A percentile compares a stretch with the other conserved stretches of the same genome.
Conservation (phyloP, 2,113 vertebrate species). For the Recurvirostra avosetta region DNA sequence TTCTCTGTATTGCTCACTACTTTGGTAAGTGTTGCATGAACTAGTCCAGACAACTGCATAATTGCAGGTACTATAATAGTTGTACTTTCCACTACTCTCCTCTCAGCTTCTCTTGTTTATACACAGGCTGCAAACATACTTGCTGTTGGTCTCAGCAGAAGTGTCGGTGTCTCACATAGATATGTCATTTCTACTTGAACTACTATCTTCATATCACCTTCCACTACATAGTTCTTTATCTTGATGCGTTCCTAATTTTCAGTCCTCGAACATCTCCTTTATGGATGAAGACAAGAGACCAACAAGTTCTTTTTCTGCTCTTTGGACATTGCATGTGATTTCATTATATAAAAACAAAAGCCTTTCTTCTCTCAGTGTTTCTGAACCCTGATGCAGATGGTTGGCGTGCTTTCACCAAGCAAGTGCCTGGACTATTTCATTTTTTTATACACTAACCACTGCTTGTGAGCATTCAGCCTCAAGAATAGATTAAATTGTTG, state of each 20-base stretch:
- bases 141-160: neutral
- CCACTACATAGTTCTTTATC: neutral
- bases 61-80: neutral
- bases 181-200: neutral
- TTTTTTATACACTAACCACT: accelerated
- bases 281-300: neutral
- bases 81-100: neutral
- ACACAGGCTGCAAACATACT: neutral
- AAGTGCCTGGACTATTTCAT: neutral
- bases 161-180: neutral
- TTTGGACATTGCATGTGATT: neutral
- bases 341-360: neutral
- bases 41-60: neutral
- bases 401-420: neutral
- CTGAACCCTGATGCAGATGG: neutral
- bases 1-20: neutral
- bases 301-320: neutral
- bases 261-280: neutral
- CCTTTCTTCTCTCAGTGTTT: neutral
- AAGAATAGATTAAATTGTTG: neutral
- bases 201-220: neutral
- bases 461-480: neutral
- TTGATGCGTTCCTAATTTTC: neutral
- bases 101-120: neutral
- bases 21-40: neutral